Evolutionary conservation across 2,888 invertebrate genomes (phyloP).

Genomic region (Laothoe populi): DNA sequence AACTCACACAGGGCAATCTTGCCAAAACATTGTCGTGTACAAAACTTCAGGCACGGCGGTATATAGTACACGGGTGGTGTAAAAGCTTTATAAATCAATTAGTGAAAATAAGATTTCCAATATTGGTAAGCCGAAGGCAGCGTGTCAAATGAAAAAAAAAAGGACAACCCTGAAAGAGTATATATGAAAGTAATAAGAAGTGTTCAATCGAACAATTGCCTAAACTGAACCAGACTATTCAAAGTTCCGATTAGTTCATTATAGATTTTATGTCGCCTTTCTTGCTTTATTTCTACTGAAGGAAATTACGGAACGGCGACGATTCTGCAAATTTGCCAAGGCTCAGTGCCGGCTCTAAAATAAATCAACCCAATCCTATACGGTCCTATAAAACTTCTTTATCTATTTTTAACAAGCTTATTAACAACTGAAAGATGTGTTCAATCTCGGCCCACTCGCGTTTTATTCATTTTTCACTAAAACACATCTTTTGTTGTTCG

Average conservation of each 20-base stretch:
- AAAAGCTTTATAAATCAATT: neutral
- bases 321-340: neutral
- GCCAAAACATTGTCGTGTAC: neutral
- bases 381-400: neutral
- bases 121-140: neutral
- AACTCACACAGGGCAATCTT: neutral
- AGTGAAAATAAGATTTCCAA: neutral
- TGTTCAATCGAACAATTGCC: slow-evolving; percentile 5
- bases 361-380: neutral
- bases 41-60: neutral
- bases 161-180: neutral
- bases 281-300: neutral
- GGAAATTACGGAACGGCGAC: neutral
- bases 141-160: too few relatives aligned
- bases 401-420: neutral
- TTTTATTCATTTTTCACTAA: neutral
- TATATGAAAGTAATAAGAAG: neutral
- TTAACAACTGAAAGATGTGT: neutral
- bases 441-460: neutral
- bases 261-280: slow-evolving; percentile 6
- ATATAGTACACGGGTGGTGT: neutral
- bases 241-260: slow-evolving; percentile 3
- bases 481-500: neutral
- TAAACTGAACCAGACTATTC: neutral
- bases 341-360: neutral